Evolutionary conservation across 2,797 vertebrate genomes (phyloP), one percentile per base, ranked within the genome.

Genomic region (Mareca strepera): DNA sequence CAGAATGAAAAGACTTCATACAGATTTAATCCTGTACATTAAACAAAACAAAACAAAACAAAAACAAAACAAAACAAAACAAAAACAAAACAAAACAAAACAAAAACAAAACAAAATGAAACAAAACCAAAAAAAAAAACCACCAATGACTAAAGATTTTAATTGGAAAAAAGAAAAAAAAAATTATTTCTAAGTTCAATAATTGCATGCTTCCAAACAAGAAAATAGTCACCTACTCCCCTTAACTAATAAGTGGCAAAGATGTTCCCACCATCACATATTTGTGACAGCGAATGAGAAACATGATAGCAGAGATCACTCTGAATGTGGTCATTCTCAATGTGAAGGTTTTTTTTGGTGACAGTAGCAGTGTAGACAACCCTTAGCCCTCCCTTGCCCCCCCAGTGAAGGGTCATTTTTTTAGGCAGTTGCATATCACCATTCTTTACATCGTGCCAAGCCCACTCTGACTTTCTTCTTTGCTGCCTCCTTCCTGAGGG

Each of bases 391-490:
- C 62, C 82, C 77, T 62, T 44, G 31, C 39, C 39, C 56, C 29
- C 48, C 26, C 5, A 4, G 18, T 12, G 56, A 72, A 62, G 9
- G 31, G 26, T 22, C 41, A 67, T 70, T 66, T 82, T 74, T 56
- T n/a, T 37, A n/a, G 15, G 35, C 11, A 66, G 37, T 11, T 64
- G 20, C 3, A 9, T 66, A 63, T 17, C 59, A 58, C 52, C 22
- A 11, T 66, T 94, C 29, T 37, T 94, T 95, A 98, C 98, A 17
- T 97, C 97, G 93, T 83, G 97, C 98, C 78, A 98, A 92, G 75
- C 69, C 75, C 41, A 75, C 87, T 90, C 53, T 82, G 41, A 2
- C 68, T 52, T 3, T 94, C 17, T 12, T 39, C 17, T 12, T 39
- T 0, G 15, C 41, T 12, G 91, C 53, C 26, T 33, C 16, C 26